Percentiles rank a stretch among this genome's conserved stretches.
These are phyloP conservation scores for Sarcophaga carnaria DNA, from an alignment of 2,888 invertebrate genomes.

Conservation along the genomic window DNA sequence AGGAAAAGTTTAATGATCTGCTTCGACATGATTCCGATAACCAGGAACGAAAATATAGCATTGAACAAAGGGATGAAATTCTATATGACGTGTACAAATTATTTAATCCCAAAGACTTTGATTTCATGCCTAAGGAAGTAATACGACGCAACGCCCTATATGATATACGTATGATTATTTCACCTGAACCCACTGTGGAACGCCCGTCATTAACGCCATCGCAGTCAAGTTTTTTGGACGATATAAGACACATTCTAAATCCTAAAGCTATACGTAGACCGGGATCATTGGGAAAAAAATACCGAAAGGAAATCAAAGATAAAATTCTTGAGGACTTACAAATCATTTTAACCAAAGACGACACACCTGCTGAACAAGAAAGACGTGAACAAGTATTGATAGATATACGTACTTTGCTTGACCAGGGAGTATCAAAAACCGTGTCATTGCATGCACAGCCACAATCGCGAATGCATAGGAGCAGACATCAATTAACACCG, in stretches of 20 bases:
- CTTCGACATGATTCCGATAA: not conserved
- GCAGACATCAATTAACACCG: too few relatives aligned
- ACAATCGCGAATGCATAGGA: too few relatives aligned
- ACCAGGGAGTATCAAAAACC: too few relatives aligned
- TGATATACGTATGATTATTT: conserved; percentile 24
- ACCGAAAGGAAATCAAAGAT: conserved; percentile 23
- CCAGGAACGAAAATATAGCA: not conserved
- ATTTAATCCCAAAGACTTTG: conserved; percentile 29
- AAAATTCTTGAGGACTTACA: conserved; percentile 37
- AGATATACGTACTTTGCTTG: too few relatives aligned
- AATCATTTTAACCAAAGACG: conserved; percentile 3
- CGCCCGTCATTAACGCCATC: not conserved
- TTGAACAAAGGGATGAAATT: conserved; percentile 36
- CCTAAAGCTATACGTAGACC: not conserved
- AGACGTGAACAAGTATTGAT: too few relatives aligned
- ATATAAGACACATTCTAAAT: conserved; percentile 45
- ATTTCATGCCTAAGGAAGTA: not conserved
- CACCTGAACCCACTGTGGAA: not conserved
- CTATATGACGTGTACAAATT: conserved; percentile 37
- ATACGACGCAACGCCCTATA: conserved; percentile 19
- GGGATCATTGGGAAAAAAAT: conserved; percentile 16
- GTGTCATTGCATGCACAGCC: too few relatives aligned
- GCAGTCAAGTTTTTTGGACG: conserved; percentile 21
- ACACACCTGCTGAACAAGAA: too few relatives aligned
- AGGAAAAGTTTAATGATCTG: conserved; percentile 35